Conservation (phyloP, 2,113 vertebrate genomes). For the Lamprotornis superbus region DNA sequence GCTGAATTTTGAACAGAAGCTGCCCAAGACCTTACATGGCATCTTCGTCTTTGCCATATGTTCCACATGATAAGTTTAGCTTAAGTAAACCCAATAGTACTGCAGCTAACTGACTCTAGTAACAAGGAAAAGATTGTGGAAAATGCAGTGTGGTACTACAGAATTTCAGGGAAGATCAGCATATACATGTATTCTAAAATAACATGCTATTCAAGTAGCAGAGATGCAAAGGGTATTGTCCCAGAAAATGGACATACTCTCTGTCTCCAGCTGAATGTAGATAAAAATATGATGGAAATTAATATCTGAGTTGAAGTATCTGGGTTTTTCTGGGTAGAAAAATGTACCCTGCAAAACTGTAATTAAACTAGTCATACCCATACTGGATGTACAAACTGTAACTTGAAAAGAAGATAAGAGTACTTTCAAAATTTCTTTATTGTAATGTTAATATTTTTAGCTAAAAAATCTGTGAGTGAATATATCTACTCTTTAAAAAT, state of each 20-base stretch:
- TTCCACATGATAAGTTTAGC: neutral
- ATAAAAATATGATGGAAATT: neutral
- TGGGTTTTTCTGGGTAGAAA: neutral
- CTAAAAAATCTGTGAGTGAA: neutral
- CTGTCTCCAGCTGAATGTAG: neutral
- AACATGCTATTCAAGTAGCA: neutral
- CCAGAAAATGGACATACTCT: neutral
- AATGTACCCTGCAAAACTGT: neutral
- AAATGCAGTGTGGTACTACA: neutral
- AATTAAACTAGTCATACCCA: neutral
- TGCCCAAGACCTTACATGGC: neutral
- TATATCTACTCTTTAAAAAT: neutral
- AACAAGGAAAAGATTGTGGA: neutral
- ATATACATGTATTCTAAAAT: neutral
- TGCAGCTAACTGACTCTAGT: neutral
- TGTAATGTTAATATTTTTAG: neutral
- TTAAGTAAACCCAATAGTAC: neutral
- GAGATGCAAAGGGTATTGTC: neutral
- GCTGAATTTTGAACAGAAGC: neutral
- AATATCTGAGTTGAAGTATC: neutral
- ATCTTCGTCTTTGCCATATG: neutral
- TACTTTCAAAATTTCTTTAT: neutral
- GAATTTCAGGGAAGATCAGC: neutral
- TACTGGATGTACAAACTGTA: neutral
- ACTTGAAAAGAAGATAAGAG: neutral